Evolutionary conservation across 2,113 vertebrate species (phyloP).

Genomic region (Erythrocebus patas): DNA sequence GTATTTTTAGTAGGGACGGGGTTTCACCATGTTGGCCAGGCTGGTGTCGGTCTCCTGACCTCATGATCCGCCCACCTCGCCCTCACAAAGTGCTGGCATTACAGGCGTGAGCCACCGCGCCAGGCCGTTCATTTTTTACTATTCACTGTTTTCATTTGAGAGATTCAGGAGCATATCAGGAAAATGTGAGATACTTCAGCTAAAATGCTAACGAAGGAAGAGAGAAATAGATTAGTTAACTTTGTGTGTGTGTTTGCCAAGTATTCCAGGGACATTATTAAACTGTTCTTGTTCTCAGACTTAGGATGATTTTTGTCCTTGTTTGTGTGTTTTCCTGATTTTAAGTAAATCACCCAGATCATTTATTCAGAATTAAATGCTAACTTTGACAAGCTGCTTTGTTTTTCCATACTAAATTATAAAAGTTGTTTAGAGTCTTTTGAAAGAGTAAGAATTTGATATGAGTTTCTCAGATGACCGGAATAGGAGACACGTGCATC

Average conservation of each 20-base stretch:
- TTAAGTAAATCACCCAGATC: background rate
- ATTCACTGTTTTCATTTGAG: background rate
- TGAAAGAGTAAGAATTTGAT: conserved; percentile 61
- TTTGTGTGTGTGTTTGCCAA: background rate
- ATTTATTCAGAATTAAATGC: conserved; percentile 37
- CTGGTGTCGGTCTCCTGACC: background rate
- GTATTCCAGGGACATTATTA: background rate
- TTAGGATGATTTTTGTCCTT: conserved; percentile 6
- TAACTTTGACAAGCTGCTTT: conserved; percentile 18
- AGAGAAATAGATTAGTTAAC: background rate
- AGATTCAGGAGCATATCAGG: conserved; percentile 8
- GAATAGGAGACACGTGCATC: conserved; percentile 11
- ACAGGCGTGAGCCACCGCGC: background rate
- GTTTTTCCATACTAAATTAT: conserved; percentile 60
- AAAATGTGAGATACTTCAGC: background rate
- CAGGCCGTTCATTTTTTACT: background rate
- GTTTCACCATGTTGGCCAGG: background rate
- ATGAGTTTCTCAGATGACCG: conserved; percentile 62
- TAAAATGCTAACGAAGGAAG: background rate
- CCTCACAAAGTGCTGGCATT: background rate
- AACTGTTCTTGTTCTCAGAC: background rate
- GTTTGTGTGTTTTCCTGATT: background rate
- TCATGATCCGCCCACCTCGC: background rate
- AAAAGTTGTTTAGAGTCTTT: conserved; percentile 48
- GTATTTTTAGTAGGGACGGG: background rate